Percentiles rank a stretch among this genome's conserved stretches.
Conservation (phyloP, 1,140 invertebrate genomes). For the Papilio polyxenes region DNA sequence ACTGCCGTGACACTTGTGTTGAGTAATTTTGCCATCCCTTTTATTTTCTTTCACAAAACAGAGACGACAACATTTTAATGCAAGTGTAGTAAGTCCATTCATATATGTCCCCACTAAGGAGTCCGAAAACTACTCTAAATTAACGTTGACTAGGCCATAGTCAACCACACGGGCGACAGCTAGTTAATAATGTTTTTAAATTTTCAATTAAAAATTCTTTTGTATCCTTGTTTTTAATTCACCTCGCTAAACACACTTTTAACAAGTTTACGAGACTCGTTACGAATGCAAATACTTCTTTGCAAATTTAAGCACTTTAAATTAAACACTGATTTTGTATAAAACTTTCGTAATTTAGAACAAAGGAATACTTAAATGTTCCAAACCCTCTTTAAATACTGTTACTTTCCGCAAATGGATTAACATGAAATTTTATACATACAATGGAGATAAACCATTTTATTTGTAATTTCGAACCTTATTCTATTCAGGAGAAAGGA, state of each 20-base stretch:
- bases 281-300: constrained; percentile 36
- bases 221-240: constrained; percentile 8
- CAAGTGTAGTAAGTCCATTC: too few species aligned
- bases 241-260: constrained; percentile 26
- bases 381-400: constrained; percentile 10
- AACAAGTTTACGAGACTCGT: constrained; percentile 27
- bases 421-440: not conserved
- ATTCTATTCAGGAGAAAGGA: too few species aligned
- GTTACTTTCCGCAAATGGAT: constrained; percentile 17
- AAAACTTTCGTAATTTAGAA: constrained; percentile 31
- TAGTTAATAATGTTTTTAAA: not conserved
- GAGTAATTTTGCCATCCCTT: too few species aligned
- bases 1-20: too few species aligned
- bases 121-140: too few species aligned
- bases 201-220: not conserved
- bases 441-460: not conserved
- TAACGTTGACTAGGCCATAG: too few species aligned
- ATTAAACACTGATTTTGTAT: constrained; percentile 34
- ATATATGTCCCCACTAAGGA: too few species aligned
- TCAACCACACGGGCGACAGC: too few species aligned
- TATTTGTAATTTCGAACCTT: too few species aligned
- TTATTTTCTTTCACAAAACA: too few species aligned
- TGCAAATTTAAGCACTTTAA: constrained; percentile 34
- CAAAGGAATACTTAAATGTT: constrained; percentile 29
- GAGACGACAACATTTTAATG: too few species aligned